Percentiles rank a stretch among this genome's conserved stretches.
phyloP scores from a whole-genome alignment of 2,797 vertebrate genomes.

The Pampus argenteus region DNA sequence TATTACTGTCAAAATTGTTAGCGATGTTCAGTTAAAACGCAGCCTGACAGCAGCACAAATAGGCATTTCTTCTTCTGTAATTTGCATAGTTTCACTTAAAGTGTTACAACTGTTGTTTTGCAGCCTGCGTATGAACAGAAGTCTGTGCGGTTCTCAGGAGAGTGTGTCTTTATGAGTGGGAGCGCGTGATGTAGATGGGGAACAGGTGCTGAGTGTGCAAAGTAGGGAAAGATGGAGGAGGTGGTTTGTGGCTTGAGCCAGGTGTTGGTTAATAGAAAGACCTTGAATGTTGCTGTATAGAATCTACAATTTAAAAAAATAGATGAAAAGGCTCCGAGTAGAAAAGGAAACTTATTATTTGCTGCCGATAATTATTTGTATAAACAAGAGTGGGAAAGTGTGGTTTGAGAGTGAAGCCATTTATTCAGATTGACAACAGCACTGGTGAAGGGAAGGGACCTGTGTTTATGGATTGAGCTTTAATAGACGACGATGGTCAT shows the following conservation, averaged over 20 bases:
- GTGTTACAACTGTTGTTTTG: background rate
- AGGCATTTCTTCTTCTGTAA: background rate
- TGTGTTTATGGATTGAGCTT: background rate
- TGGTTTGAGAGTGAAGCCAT: background rate
- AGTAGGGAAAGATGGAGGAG: slow-evolving; percentile 16
- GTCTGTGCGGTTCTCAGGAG: slow-evolving; percentile 2
- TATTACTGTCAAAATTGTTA: background rate
- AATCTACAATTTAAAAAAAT: background rate
- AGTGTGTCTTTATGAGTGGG: slow-evolving; percentile 22
- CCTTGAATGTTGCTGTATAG: slow-evolving; percentile 12
- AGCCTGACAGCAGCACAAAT: background rate
- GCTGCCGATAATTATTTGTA: background rate
- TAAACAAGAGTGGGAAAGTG: background rate
- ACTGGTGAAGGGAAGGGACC: background rate
- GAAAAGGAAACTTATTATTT: background rate
- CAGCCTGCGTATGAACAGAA: background rate
- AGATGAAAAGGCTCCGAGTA: background rate
- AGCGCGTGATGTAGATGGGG: slow-evolving; percentile 20
- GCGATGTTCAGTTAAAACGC: background rate
- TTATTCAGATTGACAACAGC: background rate
- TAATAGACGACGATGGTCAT: background rate
- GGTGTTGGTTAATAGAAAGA: slow-evolving; percentile 27
- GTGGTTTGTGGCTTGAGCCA: slow-evolving; percentile 33
- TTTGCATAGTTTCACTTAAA: background rate
- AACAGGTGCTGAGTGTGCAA: slow-evolving; percentile 18